phyloP scores from a whole-genome alignment of 1,140 invertebrate genomes.

The Neodiprion pinetum region DNA sequence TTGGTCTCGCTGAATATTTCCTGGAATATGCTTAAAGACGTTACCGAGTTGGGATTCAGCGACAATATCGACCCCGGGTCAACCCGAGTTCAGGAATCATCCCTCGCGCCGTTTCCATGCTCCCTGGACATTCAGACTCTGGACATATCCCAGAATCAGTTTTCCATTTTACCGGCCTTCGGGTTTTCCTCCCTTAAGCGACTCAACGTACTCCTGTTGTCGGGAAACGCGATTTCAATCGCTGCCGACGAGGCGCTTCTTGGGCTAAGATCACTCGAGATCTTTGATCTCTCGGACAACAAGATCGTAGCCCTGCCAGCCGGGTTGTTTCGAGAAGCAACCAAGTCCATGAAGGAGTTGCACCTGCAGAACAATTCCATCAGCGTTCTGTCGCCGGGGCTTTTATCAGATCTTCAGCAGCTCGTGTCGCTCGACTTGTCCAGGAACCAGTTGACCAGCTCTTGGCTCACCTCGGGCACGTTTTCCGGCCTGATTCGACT shows the following conservation, averaged over 20 bases:
- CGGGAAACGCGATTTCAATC: conserved; percentile 86
- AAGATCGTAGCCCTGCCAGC: conserved; percentile 87
- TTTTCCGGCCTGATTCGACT: conserved; percentile 87
- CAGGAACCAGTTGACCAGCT: conserved; percentile 83
- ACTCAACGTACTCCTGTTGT: conserved; percentile 77
- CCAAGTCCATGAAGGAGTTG: conserved; percentile 82
- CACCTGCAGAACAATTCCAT: conserved; percentile 90
- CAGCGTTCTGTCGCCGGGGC: conserved; percentile 77
- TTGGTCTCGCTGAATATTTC: conserved; percentile 82
- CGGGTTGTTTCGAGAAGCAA: conserved; percentile 80
- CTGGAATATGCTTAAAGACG: conserved; percentile 83
- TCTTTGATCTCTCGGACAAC: conserved; percentile 86
- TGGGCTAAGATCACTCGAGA: conserved; percentile 78
- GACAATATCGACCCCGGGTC: conserved; percentile 56
- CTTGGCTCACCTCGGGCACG: conserved; percentile 82
- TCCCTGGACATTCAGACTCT: conserved; percentile 80
- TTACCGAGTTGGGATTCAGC: conserved; percentile 82
- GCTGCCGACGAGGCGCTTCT: conserved; percentile 81
- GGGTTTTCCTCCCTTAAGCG: conserved; percentile 80
- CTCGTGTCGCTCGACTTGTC: conserved; percentile 87
- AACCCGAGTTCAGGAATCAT: conserved; percentile 36
- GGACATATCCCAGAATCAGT: conserved; percentile 86
- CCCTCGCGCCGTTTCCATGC: conserved; percentile 64
- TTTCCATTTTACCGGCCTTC: conserved; percentile 78
- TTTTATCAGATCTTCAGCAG: conserved; percentile 85